Evolutionary conservation across 1,140 invertebrate genomes (phyloP), one percentile per base, ranked within the genome.

Genomic region (Amphibalanus amphitrite): DNA sequence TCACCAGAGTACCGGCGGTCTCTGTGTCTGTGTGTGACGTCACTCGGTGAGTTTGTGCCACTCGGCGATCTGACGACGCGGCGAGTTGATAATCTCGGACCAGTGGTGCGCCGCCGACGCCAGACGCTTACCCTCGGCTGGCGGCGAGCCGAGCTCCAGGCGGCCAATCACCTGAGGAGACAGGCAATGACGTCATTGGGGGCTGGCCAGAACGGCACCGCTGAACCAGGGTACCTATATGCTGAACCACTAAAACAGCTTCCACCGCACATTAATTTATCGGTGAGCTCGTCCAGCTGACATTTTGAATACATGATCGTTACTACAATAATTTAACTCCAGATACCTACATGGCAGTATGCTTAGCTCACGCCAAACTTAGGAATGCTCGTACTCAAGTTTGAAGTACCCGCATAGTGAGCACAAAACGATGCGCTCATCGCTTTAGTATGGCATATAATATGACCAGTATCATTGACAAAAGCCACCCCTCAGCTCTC

Each of bases 11-110:
- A 15, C n/a, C n/a, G n/a, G n/a, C n/a, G n/a, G n/a, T n/a, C n/a
- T n/a, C n/a, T n/a, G n/a, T n/a, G n/a, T n/a, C n/a, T n/a, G 15
- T 38, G 33, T 38, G 33, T 38, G 33, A 38, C 28, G 74, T 84
- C 88, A 95, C 84, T 96, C 93, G 79, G 88, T 86, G 73, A 98
- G 84, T 84, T 96, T 96, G 85, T 98, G 95, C 95, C 95, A 97
- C 82, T 97, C 93, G 69, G 95, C 95, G 78, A 97, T 97, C 84
- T 98, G 95, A 73, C 95, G 87, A 73, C 94, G 86, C n/a, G 95
- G 94, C 72, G 93, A 95, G 78, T 89, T 93, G 81, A 92, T 90
- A 71, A 97, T 93, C 82, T 97, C 95, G 76, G 90, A 92, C 95
- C 95, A 97, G 81, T 98, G 95, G 78, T 93, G 91, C 20, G 90